Percentiles rank a stretch among this genome's conserved stretches.
Evolutionary conservation across 2,888 invertebrate species (phyloP).

Genomic region (Amphimallon solstitiale): DNA sequence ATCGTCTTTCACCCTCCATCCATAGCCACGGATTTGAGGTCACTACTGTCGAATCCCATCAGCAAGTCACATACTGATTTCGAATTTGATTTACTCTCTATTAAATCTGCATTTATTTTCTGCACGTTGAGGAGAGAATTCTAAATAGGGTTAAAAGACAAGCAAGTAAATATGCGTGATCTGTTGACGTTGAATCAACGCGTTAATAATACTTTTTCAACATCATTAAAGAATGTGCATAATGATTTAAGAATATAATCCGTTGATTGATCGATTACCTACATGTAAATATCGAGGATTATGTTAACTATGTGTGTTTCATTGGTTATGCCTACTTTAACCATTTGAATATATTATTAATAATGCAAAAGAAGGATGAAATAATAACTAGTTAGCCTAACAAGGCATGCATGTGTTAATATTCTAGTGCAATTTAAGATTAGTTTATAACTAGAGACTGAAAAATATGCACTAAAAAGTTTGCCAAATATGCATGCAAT

Average conservation of each 20-base stretch:
- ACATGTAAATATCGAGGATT: too few species aligned
- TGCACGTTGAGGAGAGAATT: background rate
- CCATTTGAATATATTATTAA: too few species aligned
- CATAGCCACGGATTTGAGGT: conserved; percentile 62
- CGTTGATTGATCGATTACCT: conserved; percentile 7
- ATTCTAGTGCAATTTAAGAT: too few species aligned
- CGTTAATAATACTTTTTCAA: background rate
- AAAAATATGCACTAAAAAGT: too few species aligned
- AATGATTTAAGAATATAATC: background rate
- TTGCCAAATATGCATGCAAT: too few species aligned
- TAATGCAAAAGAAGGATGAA: too few species aligned
- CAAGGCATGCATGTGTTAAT: too few species aligned
- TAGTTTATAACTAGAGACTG: too few species aligned
- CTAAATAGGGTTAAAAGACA: conserved; percentile 13
- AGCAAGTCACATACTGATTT: conserved; percentile 62
- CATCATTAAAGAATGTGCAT: background rate
- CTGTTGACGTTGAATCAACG: background rate
- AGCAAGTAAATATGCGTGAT: conserved; percentile 8
- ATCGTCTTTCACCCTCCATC: conserved; percentile 39
- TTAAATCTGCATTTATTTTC: conserved; percentile 53
- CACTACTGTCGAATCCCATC: conserved; percentile 63
- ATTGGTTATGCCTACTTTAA: too few species aligned
- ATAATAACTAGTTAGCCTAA: too few species aligned
- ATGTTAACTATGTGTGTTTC: too few species aligned
- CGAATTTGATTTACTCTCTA: conserved; percentile 57